Base-by-base conservation (phyloP, 2,113 vertebrate genomes). In the Acanthisitta chloris region DNA sequence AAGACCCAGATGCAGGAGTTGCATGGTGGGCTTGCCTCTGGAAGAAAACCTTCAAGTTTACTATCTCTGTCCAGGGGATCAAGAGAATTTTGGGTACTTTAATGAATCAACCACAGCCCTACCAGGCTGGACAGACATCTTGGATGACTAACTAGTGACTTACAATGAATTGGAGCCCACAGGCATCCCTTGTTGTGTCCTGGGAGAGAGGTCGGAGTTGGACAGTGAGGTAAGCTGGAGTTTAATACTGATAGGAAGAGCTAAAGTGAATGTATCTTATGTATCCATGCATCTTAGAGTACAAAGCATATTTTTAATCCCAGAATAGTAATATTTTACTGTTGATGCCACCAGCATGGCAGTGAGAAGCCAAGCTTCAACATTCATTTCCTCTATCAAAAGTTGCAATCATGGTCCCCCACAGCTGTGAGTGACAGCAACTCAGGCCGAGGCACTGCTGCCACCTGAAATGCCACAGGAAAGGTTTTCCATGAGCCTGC, bases 361-460 rank as follows among this genome's bases (percentile, higher is more conserved):
- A 36, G 23, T 49, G 33, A 93, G n/a, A 76, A 88, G 42, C 25
- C 31, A 65, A 48, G 34, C 2, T 46, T 64, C 59, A 69, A 6
- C 20, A 38, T 45, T 79, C 8, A 33, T 77, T 88, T 66, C n/a
- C 40, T 80, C 76, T 73, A 86, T 31, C 45, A 49, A 38, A 81
- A 70, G n/a, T 25, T 61, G 20, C 13, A 73, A 13, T 14, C 8
- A 2, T 1, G 1, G 43, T 57, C 20, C 12, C 20, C 46, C 31
- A 36, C 29, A 57, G 58, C 59, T 69, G 25, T 0, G 0, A 49
- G 31, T 89, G 49, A 48, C 36, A 65, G 49, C 0, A 0, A 59
- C n/a, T 20, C 14, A 42, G 36, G 52, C 62, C 65, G 58, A 52
- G 58, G 25, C 86, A 67, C 67, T 86, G 29, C 26, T 4, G 2